These are phyloP conservation scores for Prinia subflava DNA, from an alignment of 2,113 vertebrate genomes.

Conservation along the genomic window DNA sequence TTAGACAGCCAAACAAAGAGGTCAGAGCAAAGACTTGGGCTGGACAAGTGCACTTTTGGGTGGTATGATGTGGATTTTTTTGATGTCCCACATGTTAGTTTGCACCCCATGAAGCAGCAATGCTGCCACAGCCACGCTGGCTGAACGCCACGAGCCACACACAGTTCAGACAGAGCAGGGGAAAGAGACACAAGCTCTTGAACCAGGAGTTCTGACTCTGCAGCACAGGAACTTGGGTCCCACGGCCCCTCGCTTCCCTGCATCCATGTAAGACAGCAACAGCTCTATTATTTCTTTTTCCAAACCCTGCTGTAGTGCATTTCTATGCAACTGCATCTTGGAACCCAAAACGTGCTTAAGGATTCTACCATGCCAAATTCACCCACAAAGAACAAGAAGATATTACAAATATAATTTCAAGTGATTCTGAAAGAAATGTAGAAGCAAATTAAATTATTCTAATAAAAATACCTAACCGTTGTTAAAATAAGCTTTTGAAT, in stretches of 20 bases:
- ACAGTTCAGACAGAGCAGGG: background rate
- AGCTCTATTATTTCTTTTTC: background rate
- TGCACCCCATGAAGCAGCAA: background rate
- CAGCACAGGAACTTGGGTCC: background rate
- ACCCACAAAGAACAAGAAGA: background rate
- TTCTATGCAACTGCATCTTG: background rate
- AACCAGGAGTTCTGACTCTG: background rate
- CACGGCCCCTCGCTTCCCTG: accelerated
- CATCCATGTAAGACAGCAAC: accelerated
- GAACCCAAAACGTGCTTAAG: background rate
- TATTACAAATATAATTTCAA: background rate
- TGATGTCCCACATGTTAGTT: no score
- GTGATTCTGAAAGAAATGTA: background rate
- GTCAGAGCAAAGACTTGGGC: background rate
- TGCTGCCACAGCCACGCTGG: background rate
- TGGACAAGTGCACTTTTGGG: accelerated
- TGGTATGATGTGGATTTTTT: background rate
- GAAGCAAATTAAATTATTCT: background rate
- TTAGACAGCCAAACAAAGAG: background rate
- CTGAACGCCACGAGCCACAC: accelerated
- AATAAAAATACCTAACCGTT: background rate
- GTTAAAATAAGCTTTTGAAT: background rate
- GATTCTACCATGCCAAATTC: background rate
- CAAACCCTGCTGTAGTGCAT: background rate
- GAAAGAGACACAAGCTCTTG: background rate